Percentiles rank a stretch among this genome's conserved stretches.
These are phyloP conservation scores for Phaethon lepturus DNA, from an alignment of 2,113 vertebrate species.

Conservation along the genomic window DNA sequence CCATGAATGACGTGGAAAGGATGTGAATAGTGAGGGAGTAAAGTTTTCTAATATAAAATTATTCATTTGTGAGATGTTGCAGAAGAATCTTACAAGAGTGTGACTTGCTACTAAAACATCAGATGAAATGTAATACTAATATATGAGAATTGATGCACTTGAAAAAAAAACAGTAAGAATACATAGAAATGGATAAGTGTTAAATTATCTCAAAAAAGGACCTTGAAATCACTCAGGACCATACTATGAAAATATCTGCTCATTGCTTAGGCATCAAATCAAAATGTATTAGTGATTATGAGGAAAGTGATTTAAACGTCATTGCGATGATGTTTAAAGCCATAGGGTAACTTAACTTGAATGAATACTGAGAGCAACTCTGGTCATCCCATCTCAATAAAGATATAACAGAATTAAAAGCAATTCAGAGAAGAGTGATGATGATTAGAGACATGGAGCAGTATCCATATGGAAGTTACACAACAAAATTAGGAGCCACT, in stretches of 20 bases:
- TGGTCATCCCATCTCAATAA: background rate
- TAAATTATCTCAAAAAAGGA: background rate
- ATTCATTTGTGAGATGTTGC: background rate
- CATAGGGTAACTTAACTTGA: background rate
- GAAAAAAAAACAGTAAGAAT: background rate
- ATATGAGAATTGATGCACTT: background rate
- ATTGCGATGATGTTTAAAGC: background rate
- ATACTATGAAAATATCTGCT: background rate
- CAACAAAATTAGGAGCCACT: background rate
- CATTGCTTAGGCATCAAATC: background rate
- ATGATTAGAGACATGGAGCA: background rate
- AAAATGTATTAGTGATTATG: background rate
- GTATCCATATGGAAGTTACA: background rate
- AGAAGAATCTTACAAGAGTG: background rate
- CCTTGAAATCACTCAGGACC: background rate
- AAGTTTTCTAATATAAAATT: background rate
- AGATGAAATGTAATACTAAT: background rate
- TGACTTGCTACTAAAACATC: background rate
- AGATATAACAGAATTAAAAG: background rate
- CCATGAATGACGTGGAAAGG: background rate
- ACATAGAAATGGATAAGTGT: background rate
- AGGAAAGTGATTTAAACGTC: background rate
- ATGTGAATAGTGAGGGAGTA: background rate
- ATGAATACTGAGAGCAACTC: background rate
- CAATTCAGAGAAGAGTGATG: background rate